Base-by-base conservation (phyloP, 2,113 vertebrate genomes). In the Merops nubicus region DNA sequence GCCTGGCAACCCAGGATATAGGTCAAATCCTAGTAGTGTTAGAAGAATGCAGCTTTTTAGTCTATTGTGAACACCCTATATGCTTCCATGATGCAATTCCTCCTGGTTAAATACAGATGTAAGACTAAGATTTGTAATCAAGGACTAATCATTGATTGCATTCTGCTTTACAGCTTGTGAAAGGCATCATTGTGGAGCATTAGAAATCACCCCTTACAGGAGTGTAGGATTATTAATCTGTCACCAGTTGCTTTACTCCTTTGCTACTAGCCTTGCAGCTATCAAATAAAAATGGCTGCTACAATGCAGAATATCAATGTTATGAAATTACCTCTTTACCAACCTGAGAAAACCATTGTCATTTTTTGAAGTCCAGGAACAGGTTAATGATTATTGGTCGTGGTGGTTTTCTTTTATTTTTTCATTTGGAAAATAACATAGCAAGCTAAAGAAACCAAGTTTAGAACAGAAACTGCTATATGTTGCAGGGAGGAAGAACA, bases 151-250 rank as follows among this genome's bases (percentile, higher is more conserved):
- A 65, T 67, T 72, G 91, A 93, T 91, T 95, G 88, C 80, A 84
- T 97, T 96, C 92, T 95, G 97, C 86, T 89, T 86, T 88, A 94
- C 89, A 96, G 95, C 91, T 95, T 97, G 90, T 91, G 90, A 93
- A 97, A 96, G 91, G 89, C 73, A 40, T 92, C 96, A 93, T 93
- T 84, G 93, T 97, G 92, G 82, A 95, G 97, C 92, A 96, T 97
- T 97, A 97, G 96, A 59, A 62, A n/a, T 25, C 89, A 85, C 62
- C 81, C 82, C 51, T 89, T 92, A 51, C 85, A 80, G 93, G 69
- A 97, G 91, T 40, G 79, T 94, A 95, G 64, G 96, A 95, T 97
- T 97, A 97, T 92, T 96, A 96, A 92, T 93, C 88, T 88, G 8
- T 93, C 82, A 95, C 86, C 73, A 91, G 78, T 95, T 95, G 87